Conservation (phyloP, 1,140 invertebrate genomes). For the Drosophila littoralis region DNA sequence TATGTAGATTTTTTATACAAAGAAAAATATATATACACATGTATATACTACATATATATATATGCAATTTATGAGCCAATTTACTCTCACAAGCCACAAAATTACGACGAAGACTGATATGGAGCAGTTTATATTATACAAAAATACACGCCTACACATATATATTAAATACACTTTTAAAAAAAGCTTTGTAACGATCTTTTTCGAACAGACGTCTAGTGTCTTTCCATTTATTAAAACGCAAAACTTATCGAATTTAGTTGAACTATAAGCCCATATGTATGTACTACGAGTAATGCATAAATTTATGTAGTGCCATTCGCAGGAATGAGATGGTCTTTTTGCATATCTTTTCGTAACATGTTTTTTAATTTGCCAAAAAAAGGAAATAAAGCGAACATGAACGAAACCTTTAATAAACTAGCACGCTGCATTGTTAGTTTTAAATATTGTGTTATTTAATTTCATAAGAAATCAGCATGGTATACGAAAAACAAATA, state of each 20-base stretch:
- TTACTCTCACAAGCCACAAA: constrained; percentile 71
- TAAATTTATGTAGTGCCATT: constrained; percentile 59
- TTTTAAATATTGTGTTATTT: constrained; percentile 78
- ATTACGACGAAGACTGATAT: constrained; percentile 71
- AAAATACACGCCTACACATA: constrained; percentile 38
- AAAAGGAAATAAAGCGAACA: constrained; percentile 29
- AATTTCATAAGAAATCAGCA: constrained; percentile 72
- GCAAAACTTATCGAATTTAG: constrained; percentile 73
- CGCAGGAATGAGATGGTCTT: constrained; percentile 59
- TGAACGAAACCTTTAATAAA: constrained; percentile 38
- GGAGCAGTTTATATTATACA: constrained; percentile 60
- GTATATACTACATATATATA: constrained; percentile 48
- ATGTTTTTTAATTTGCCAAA: constrained; percentile 54
- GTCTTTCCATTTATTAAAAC: constrained; percentile 44
- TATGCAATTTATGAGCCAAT: constrained; percentile 70
- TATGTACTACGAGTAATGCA: constrained; percentile 54
- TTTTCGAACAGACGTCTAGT: constrained; percentile 54
- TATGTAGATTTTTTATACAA: constrained; percentile 66
- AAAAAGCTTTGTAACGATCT: constrained; percentile 68
- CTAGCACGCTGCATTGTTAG: constrained; percentile 72
- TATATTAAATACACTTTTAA: constrained; percentile 19
- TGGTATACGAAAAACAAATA: constrained; percentile 63
- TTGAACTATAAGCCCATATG: constrained; percentile 73
- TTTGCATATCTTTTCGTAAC: constrained; percentile 73
- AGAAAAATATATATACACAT: constrained; percentile 32